Base-by-base conservation (phyloP, 2,888 invertebrate species). In the Dasypolia templi region DNA sequence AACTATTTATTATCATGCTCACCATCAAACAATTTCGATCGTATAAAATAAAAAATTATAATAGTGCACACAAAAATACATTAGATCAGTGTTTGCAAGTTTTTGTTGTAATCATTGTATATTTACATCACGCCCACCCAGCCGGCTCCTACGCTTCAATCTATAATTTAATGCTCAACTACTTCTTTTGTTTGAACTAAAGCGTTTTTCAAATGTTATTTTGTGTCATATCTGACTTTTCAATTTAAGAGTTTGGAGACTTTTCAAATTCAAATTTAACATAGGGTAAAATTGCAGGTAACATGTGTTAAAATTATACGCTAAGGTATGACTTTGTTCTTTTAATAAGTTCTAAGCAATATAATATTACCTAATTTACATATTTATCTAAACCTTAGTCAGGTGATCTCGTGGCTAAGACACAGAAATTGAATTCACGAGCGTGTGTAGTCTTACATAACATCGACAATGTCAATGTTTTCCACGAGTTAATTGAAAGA, bases 71-170 rank as follows among this genome's bases (percentile, higher is more conserved):
- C 19, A 75, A 79, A 82, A 79, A 81, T n/a, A 77, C 58, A 74
- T 67, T 46, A 12, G 56, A 77, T 58, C 56, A 75, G 55, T 79
- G 72, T 62, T 59, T 74, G 72, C 81, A 72, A 46, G 76, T 83
- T 86, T 79, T 81, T 85, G 62, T 72, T 77, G 66, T 83, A 87
- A 85, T 88, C 82, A 84, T 86, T 86, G 87, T 87, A 85, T 82
- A 81, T 86, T 90, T 87, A 88, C 87, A 84, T 88, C 90, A 88
- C 92, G 81, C 93, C 93, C 88, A 93, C 93, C 73, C 78, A 75
- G 86, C 79, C 73, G 58, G 73, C 82, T 78, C 86, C 88, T 85
- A 86, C 88, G 81, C 86, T 51, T 58, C 67, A 82, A 83, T 77
- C 86, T 78, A 86, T 87, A 88, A 88, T 87, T 90, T 86, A 88